Evolutionary conservation across 2,888 invertebrate genomes (phyloP).

Genomic region (Drosophila kambysellisi): DNA sequence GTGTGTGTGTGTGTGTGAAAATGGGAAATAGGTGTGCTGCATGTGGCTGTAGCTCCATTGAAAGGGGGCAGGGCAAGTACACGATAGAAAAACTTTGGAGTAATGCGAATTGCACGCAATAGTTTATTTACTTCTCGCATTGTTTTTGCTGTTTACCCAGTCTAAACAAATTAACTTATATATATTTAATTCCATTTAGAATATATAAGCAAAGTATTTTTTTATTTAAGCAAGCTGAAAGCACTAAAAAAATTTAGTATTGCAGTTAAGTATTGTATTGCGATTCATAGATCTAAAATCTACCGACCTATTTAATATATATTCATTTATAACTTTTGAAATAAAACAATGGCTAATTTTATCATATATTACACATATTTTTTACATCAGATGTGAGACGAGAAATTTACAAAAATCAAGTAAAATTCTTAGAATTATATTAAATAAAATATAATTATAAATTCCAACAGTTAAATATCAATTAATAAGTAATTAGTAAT

Average conservation of each 20-base stretch:
- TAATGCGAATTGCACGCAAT: conserved; percentile 6
- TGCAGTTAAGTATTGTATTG: background rate
- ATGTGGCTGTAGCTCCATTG: conserved; percentile 4
- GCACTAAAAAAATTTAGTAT: background rate
- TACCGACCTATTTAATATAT: background rate
- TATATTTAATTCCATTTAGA: background rate
- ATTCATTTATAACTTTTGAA: background rate
- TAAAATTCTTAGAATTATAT: background rate
- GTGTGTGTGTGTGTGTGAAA: conserved; percentile 4
- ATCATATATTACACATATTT: background rate
- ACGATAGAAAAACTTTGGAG: conserved; percentile 34
- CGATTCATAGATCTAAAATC: background rate
- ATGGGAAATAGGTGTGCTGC: conserved; percentile 5
- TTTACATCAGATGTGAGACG: background rate
- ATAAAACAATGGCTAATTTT: too few species aligned
- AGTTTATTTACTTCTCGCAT: background rate
- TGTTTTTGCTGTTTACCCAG: conserved; percentile 9
- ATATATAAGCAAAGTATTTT: background rate
- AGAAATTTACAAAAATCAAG: background rate
- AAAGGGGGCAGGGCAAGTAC: conserved; percentile 4
- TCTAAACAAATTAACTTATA: conserved; percentile 22
- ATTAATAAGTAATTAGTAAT: too few species aligned
- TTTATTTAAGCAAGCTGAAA: background rate
- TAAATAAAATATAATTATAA: background rate
- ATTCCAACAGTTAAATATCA: background rate